Percentiles rank a stretch among this genome's conserved stretches.
phyloP scores from a whole-genome alignment of 2,113 vertebrate species.

The Chionis minor region DNA sequence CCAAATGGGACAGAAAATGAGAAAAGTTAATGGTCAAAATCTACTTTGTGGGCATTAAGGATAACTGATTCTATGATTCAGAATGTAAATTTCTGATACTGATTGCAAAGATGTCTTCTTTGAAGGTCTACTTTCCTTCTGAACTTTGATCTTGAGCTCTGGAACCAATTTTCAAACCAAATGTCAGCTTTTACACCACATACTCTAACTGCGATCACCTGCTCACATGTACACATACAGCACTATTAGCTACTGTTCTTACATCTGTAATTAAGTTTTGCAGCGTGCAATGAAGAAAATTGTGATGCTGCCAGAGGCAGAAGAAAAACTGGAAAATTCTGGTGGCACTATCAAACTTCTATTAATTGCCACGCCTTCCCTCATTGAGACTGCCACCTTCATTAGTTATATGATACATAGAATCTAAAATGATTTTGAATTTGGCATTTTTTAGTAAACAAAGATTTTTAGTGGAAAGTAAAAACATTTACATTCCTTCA shows the following conservation, averaged over 20 bases:
- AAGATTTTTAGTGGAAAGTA: not conserved
- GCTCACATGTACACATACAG: not conserved
- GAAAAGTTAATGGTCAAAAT: slow-evolving; percentile 47
- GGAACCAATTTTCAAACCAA: not conserved
- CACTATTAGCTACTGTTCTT: not conserved
- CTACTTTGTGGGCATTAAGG: not conserved
- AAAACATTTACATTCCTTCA: not conserved
- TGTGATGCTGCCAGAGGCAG: not conserved
- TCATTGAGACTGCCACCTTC: not conserved
- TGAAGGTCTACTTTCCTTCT: not conserved
- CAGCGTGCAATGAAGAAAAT: not conserved
- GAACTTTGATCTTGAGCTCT: not conserved
- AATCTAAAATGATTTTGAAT: not conserved
- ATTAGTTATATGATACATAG: not conserved
- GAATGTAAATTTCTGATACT: not conserved
- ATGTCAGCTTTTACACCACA: not conserved
- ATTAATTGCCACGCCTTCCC: not conserved
- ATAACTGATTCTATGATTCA: not conserved
- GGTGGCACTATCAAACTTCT: not conserved
- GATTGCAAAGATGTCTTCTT: not conserved
- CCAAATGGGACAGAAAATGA: slow-evolving; percentile 16
- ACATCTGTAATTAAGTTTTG: not conserved
- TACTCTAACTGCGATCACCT: not conserved
- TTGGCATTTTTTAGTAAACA: not conserved
- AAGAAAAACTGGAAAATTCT: not conserved